Evolutionary conservation across 2,888 invertebrate species (phyloP), one percentile per base, ranked within the genome.

Genomic region (Habrosyne pyritoides): DNA sequence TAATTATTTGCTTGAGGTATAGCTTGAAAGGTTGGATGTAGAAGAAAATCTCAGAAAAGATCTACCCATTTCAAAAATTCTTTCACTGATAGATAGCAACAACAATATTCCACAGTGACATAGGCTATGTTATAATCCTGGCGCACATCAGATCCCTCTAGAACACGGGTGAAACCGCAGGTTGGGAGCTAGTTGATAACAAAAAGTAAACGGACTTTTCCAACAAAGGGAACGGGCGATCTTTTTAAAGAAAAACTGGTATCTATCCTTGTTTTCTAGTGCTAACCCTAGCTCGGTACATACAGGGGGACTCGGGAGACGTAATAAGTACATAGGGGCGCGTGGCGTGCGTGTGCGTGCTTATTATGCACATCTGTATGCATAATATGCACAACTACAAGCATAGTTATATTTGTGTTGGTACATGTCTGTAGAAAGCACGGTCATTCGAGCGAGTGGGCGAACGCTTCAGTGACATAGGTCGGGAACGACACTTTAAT

Each of bases 401-500:
- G 10, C 28, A 21, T 30, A 22, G 18, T 2, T 28, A 28, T 28
- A 42, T 53, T n/a, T 60, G 55, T 59, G 58, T 60, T 51, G 42
- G 56, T 66, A 56, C 55, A 55, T 57, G 57, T 58, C 64, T 56
- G 55, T 57, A 50, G 61, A 63, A 56, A 66, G 50, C 47, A 52
- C 18, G 28, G 21, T 14, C 21, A 30, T 48, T 22, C 75, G 65
- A 69, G 62, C 68, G 66, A 64, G 64, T 62, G 65, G 66, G 65
- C 66, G 66, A 71, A 67, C 73, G 65, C 73, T 77, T 66, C 67
- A 71, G 77, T 84, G 79, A 67, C 79, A 73, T 85, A 87, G 88
- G 84, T 87, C 87, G 79, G 79, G 76, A 73, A 66, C 66, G 55
- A 51, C 59, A 56, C 33, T 30, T 42, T n/a, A n/a, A n/a, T n/a